phyloP scores from a whole-genome alignment of 2,888 invertebrate species.

The Lapara coniferarum region DNA sequence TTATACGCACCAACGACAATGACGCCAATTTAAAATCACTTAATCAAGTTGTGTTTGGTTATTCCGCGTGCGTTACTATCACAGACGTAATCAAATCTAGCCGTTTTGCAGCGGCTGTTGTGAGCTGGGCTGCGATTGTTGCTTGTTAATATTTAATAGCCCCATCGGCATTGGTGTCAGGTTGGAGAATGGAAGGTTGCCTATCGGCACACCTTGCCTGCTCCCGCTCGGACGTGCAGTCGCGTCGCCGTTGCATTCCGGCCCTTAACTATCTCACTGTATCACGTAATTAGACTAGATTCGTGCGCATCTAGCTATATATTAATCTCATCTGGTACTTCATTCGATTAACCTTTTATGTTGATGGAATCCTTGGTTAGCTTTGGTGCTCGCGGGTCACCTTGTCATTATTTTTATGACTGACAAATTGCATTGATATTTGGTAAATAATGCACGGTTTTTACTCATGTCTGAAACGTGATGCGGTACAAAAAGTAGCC shows the following conservation, averaged over 20 bases:
- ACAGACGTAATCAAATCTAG: slow-evolving; percentile 38
- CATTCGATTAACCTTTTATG: slow-evolving; percentile 52
- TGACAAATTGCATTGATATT: slow-evolving; percentile 33
- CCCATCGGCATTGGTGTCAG: slow-evolving; percentile 70
- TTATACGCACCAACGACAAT: slow-evolving; percentile 21
- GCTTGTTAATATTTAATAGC: slow-evolving; percentile 68
- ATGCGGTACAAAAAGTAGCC: slow-evolving; percentile 50
- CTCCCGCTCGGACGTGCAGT: slow-evolving; percentile 60
- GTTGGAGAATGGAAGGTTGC: slow-evolving; percentile 77
- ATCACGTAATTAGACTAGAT: slow-evolving; percentile 55
- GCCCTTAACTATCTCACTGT: slow-evolving; percentile 59
- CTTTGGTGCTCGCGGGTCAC: slow-evolving; percentile 36
- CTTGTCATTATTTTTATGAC: slow-evolving; percentile 34
- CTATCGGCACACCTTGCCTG: slow-evolving; percentile 69
- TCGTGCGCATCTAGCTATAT: slow-evolving; percentile 43
- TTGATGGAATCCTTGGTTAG: slow-evolving; percentile 43
- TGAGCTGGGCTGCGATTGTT: slow-evolving; percentile 54
- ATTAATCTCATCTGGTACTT: slow-evolving; percentile 46
- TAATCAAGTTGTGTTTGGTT: slow-evolving; percentile 33
- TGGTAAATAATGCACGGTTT: slow-evolving; percentile 26
- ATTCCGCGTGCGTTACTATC: slow-evolving; percentile 29
- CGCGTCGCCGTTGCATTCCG: slow-evolving; percentile 63
- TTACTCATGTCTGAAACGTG: slow-evolving; percentile 31
- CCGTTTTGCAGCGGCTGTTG: slow-evolving; percentile 36
- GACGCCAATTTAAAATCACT: slow-evolving; percentile 37